These are phyloP conservation scores for Geococcyx californianus DNA, from an alignment of 2,113 vertebrate species.

Conservation along the genomic window DNA sequence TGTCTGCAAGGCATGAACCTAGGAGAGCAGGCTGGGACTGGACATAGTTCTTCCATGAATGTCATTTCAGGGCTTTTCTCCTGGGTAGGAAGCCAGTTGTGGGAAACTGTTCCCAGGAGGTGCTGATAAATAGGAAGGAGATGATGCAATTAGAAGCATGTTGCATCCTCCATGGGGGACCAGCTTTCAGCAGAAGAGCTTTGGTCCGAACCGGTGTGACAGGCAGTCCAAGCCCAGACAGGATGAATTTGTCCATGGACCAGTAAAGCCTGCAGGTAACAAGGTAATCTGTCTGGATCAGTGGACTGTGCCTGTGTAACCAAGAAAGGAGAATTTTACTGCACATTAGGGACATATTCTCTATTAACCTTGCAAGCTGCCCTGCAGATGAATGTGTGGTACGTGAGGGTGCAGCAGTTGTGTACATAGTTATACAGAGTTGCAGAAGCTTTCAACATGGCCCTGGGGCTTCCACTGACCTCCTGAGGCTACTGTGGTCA, in stretches of 20 bases:
- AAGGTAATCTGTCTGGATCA: neutral
- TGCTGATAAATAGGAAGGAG: neutral
- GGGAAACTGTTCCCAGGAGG: neutral
- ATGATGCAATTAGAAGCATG: accelerated
- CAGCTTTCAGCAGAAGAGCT: neutral
- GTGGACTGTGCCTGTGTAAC: neutral
- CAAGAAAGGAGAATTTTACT: neutral
- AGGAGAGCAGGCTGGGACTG: neutral
- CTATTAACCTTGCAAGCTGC: neutral
- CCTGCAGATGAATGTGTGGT: accelerated
- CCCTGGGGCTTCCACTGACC: neutral
- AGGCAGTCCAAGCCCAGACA: neutral
- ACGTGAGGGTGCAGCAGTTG: neutral
- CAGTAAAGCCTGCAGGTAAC: neutral
- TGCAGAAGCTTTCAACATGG: neutral
- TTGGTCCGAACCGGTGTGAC: neutral
- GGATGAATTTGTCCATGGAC: neutral
- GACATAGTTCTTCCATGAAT: neutral
- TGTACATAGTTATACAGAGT: neutral
- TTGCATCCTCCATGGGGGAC: accelerated
- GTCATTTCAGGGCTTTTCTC: neutral
- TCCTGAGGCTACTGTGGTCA: neutral
- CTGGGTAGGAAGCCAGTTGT: neutral
- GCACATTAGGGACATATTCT: neutral
- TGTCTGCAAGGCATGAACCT: neutral